Conservation (phyloP, 2,888 invertebrate species). For the Leucozona laternaria region DNA sequence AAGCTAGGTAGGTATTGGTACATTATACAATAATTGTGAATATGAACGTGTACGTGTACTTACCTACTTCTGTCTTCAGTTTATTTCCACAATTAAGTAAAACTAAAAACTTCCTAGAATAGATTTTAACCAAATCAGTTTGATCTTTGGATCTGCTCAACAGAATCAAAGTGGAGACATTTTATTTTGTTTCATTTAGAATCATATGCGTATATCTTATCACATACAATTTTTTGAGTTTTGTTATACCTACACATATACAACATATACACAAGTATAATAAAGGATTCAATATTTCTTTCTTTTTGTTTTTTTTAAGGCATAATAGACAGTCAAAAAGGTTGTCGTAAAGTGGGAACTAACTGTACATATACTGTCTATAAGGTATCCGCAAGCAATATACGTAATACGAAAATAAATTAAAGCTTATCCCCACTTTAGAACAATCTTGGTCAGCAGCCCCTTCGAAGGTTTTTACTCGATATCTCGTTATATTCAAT, state of each 20-base stretch:
- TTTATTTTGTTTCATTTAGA: neutral
- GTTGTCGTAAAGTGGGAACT: conserved; percentile 44
- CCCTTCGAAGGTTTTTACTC: conserved; percentile 86
- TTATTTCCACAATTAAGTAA: neutral
- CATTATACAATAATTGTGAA: too few species aligned
- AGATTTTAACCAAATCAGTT: conserved; percentile 4
- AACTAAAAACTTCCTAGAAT: conserved; percentile 3
- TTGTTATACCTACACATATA: conserved; percentile 1
- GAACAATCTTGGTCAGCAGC: conserved; percentile 79
- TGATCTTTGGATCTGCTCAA: neutral
- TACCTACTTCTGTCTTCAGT: neutral
- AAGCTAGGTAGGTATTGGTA: too few species aligned
- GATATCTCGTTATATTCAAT: conserved; percentile 89
- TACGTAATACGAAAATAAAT: neutral
- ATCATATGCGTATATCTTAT: conserved; percentile 12
- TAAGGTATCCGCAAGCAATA: neutral
- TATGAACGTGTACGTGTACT: too few species aligned
- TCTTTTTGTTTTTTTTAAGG: conserved; percentile 30
- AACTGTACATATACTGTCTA: neutral
- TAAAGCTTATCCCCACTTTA: conserved; percentile 41
- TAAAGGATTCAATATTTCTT: conserved; percentile 4
- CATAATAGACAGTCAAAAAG: conserved; percentile 19
- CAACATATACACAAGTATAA: neutral
- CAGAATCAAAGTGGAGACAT: neutral
- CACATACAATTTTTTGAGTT: conserved; percentile 12